phyloP scores from a whole-genome alignment of 2,113 vertebrate genomes.

The Ahaetulla prasina region DNA sequence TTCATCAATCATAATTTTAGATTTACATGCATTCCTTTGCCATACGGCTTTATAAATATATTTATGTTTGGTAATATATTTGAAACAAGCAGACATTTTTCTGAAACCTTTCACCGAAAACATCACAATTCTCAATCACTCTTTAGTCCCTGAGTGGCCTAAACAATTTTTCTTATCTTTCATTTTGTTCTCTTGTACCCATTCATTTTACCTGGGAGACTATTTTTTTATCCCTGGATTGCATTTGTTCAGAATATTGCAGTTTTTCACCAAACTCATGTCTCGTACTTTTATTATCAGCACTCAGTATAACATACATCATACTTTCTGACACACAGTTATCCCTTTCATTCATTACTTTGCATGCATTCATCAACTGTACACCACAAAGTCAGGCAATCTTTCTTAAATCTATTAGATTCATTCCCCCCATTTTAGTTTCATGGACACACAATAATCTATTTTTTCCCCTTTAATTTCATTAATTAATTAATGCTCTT shows the following conservation, averaged over 20 bases:
- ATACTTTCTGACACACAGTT: background rate
- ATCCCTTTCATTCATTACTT: background rate
- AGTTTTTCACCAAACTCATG: background rate
- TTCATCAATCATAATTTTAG: background rate
- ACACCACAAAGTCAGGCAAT: background rate
- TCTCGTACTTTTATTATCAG: background rate
- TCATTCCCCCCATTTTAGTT: background rate
- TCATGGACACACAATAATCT: background rate
- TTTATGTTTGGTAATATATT: background rate
- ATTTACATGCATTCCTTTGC: background rate
- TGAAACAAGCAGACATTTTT: background rate
- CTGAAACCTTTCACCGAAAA: background rate
- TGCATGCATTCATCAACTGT: background rate
- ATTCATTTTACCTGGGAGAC: background rate
- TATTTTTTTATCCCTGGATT: background rate
- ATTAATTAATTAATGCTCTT: background rate
- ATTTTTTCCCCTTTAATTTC: background rate
- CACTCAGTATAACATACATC: background rate
- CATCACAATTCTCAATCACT: background rate
- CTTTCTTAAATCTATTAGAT: background rate
- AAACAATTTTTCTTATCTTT: background rate
- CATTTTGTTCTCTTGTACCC: background rate
- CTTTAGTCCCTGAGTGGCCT: background rate
- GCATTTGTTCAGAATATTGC: background rate
- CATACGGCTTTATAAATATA: background rate